Percentiles rank a stretch among this genome's conserved stretches.
Evolutionary conservation across 2,113 vertebrate genomes (phyloP).

Genomic region (Charadrius vociferus): DNA sequence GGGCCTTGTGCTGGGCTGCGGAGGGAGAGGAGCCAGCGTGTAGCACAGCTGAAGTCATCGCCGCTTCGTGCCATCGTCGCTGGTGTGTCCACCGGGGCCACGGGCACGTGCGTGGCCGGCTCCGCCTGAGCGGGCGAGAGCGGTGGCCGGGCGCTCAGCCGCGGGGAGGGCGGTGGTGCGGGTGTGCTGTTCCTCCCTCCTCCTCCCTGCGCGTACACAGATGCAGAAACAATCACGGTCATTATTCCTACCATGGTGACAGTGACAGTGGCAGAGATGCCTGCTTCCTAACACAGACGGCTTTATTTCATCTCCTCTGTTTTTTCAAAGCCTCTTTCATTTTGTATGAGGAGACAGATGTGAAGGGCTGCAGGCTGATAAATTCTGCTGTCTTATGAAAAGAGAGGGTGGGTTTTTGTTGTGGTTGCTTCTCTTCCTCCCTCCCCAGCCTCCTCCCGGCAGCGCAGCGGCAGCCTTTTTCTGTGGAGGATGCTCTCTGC

Average conservation of each 20-base stretch:
- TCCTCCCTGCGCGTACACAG: not conserved
- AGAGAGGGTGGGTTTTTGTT: conserved; percentile 71
- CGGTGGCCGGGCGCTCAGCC: not conserved
- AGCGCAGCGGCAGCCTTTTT: not conserved
- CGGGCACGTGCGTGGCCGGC: rapidly evolving
- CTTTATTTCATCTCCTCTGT: conserved; percentile 69
- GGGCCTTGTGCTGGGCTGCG: not conserved
- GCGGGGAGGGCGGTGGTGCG: not conserved
- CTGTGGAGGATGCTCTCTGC: conserved; percentile 21
- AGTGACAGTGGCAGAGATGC: conserved; percentile 65
- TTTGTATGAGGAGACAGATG: conserved; percentile 76
- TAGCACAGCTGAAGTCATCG: not conserved
- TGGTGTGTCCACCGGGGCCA: rapidly evolving
- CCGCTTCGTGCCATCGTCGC: rapidly evolving
- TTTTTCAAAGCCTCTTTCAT: conserved; percentile 76
- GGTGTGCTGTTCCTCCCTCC: not conserved
- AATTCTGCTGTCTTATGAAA: conserved; percentile 69
- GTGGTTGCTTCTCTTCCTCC: conserved; percentile 44
- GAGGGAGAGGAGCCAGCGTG: not conserved
- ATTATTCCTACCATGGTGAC: conserved; percentile 66
- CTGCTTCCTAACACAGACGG: conserved; percentile 62
- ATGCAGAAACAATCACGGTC: conserved; percentile 47
- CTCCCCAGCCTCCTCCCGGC: not conserved
- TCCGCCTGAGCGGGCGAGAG: not conserved
- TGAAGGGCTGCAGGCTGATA: conserved; percentile 71